phyloP scores from a whole-genome alignment of 30 jellyfish, hydroid and myxozoan genomes.

The Turritopsis dohrnii region DNA sequence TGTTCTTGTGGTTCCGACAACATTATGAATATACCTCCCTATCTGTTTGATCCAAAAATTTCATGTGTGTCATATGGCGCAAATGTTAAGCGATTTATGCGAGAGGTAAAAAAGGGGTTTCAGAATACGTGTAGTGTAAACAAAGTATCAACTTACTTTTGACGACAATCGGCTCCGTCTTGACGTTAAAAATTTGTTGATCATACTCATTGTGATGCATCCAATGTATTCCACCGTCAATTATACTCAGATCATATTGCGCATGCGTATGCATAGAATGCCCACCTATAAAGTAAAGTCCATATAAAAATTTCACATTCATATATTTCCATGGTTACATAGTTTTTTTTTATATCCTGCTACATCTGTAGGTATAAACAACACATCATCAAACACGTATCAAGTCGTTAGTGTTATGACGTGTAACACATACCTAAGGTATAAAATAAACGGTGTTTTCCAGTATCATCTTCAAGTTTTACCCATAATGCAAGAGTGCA shows the following conservation, averaged over 20 bases:
- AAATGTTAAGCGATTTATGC: no score
- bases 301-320: not conserved
- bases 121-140: not conserved
- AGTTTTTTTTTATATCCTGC: no score
- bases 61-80: no score
- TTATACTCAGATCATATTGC: slow-evolving; percentile 77
- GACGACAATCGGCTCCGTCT: slow-evolving; percentile 71
- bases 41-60: no score
- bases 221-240: slow-evolving; percentile 83
- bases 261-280: slow-evolving; percentile 90
- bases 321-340: no score
- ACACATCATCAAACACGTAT: not conserved
- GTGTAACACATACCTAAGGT: slow-evolving; percentile 36
- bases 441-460: slow-evolving; percentile 69
- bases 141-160: slow-evolving; percentile 35
- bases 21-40: not conserved
- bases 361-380: no score
- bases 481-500: slow-evolving; percentile 79
- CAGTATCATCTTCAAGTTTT: slow-evolving; percentile 71
- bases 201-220: slow-evolving; percentile 83
- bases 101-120: not conserved
- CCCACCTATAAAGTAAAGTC: slow-evolving; percentile 43
- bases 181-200: slow-evolving; percentile 73
- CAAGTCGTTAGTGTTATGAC: no score
- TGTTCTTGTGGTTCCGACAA: not conserved